These are phyloP conservation scores for Hoplodrina ambigua DNA, from an alignment of 2,888 invertebrate species.

Conservation along the genomic window DNA sequence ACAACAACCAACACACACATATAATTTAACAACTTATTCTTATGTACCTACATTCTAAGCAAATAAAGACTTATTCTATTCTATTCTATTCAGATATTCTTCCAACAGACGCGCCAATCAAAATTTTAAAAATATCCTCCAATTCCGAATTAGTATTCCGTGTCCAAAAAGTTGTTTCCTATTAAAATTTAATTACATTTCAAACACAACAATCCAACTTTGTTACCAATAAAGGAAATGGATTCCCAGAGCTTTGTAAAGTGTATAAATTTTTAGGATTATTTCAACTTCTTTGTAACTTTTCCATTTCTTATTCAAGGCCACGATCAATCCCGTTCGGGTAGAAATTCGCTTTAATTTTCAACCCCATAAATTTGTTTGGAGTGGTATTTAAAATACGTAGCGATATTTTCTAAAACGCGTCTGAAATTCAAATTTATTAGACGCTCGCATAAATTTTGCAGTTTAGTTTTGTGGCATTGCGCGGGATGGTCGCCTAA, in stretches of 20 bases:
- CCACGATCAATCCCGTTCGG: slow-evolving; percentile 54
- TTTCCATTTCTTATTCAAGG: slow-evolving; percentile 57
- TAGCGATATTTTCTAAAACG: slow-evolving; percentile 55
- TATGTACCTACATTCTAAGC: no score
- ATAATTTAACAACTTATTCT: no score
- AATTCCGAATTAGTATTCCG: background rate
- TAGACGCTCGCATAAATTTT: slow-evolving; percentile 66
- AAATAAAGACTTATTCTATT: no score
- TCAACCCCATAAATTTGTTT: slow-evolving; percentile 45
- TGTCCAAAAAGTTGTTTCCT: slow-evolving; percentile 17
- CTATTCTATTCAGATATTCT: no score
- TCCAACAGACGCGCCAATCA: slow-evolving; percentile 1
- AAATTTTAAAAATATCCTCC: background rate
- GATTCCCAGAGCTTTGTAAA: slow-evolving; percentile 41
- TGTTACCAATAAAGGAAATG: slow-evolving; percentile 54
- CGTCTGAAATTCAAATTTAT: slow-evolving; percentile 63
- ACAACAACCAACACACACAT: no score
- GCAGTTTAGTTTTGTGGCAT: slow-evolving; percentile 73
- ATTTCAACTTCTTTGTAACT: slow-evolving; percentile 56
- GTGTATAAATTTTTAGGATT: slow-evolving; percentile 49
- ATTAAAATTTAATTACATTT: slow-evolving; percentile 33
- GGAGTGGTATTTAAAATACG: slow-evolving; percentile 54
- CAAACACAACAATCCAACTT: slow-evolving; percentile 52
- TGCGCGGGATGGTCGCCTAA: slow-evolving; percentile 63
- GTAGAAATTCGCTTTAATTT: slow-evolving; percentile 51